Base-by-base conservation (phyloP, 2,113 vertebrate genomes). In the Ranitomeya imitator region DNA sequence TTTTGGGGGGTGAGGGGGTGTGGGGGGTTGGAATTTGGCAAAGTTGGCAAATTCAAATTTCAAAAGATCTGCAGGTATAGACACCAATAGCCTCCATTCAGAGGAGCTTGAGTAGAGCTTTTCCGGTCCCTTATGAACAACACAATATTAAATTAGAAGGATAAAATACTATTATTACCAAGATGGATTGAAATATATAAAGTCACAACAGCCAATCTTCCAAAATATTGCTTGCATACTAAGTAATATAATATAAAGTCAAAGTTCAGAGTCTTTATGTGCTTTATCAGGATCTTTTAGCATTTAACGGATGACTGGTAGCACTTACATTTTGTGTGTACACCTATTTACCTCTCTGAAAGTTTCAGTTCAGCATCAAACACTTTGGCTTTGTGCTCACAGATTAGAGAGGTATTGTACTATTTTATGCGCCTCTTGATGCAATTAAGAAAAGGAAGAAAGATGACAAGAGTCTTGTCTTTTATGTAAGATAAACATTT, bases 401-500 rank as follows among this genome's bases (percentile, higher is more conserved):
- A 88, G 78, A 90, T 93, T 92, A 92, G 91, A 89, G 94, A 93
- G 90, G 93, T 89, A 82, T 90, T 92, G 91, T 91, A 12, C 37
- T 89, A 9, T 93, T 89, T 86, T 61, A 90, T 91, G 80, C 85
- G 31, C 37, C 37, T 92, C 94, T 92, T 92, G 85, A 90, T 91
- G 93, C 93, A 93, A 95, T 94, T 93, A 92, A 54, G 93, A 82
- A 79, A 86, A 84, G 87, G 89, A 91, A 90, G 90, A 92, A 89
- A 91, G 90, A 79, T 79, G 88, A 91, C 89, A 90, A 85, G 90
- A 90, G 92, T 90, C 90, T 93, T 92, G 89, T 78, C 89, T 89
- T 91, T 91, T 93, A 90, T 93, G 76, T 93, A 93, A 95, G 91
- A 91, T 92, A 93, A 95, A 93, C 91, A 92, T 91, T 93, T 92